Percentiles rank a stretch among this genome's conserved stretches.
Conservation (phyloP, 2,113 vertebrate genomes). For the Phainopepla nitens region DNA sequence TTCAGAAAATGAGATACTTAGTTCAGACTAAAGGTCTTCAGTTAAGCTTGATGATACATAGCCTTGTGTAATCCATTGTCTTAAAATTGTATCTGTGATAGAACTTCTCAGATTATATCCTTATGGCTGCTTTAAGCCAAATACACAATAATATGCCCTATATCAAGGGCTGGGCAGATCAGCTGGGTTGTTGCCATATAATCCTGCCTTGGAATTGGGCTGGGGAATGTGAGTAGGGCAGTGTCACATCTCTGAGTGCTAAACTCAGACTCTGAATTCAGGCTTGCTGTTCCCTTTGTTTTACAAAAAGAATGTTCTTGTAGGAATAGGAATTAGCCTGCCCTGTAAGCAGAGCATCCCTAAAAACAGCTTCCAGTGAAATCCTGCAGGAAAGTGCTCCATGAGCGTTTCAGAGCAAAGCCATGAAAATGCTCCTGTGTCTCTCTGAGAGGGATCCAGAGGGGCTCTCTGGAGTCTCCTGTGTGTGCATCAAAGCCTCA, state of each 20-base stretch:
- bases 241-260: background rate
- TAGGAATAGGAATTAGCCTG: background rate
- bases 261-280: background rate
- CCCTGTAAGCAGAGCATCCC: background rate
- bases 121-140: slow-evolving; percentile 7
- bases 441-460: background rate
- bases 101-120: background rate
- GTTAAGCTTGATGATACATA: background rate
- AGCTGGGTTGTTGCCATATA: background rate
- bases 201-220: background rate
- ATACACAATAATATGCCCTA: background rate
- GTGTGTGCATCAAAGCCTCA: background rate
- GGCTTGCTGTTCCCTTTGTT: background rate
- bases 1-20: background rate
- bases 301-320: background rate
- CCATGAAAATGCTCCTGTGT: background rate
- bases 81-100: background rate
- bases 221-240: background rate
- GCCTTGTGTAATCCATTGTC: background rate
- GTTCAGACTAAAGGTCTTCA: background rate
- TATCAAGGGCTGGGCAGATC: background rate
- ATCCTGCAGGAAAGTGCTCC: background rate
- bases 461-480: background rate
- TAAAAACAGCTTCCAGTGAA: background rate
- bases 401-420: background rate